Evolutionary conservation across 1,140 invertebrate species (phyloP).

Genomic region (Helicoverpa zea): DNA sequence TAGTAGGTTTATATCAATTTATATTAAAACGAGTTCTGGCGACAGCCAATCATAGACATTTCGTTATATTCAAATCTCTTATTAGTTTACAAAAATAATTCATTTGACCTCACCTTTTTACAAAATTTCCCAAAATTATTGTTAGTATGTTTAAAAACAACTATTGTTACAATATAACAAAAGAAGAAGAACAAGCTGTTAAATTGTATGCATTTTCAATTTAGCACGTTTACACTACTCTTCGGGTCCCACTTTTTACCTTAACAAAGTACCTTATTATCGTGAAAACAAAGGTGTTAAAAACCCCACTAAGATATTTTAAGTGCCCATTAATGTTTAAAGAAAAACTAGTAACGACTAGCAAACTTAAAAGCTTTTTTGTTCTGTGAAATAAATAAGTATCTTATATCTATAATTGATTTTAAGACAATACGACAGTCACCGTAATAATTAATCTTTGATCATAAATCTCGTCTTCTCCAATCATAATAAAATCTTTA

Average conservation of each 20-base stretch:
- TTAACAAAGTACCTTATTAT: background rate
- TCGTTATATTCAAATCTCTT: conserved; percentile 19
- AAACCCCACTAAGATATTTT: background rate
- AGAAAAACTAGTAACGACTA: no score
- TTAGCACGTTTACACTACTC: conserved; percentile 2
- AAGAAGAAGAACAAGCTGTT: background rate
- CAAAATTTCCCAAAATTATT: background rate
- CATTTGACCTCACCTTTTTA: no score
- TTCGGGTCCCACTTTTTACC: background rate
- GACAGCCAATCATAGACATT: conserved; percentile 35
- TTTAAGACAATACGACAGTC: no score
- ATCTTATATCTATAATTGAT: no score
- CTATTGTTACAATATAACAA: background rate
- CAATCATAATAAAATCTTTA: no score
- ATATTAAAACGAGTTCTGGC: conserved; percentile 60
- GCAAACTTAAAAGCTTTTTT: no score
- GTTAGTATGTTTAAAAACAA: background rate
- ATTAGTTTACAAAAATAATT: conserved; percentile 26
- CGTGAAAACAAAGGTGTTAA: background rate
- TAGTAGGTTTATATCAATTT: conserved; percentile 68
- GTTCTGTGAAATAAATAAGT: no score
- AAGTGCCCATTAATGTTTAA: background rate
- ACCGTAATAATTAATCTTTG: no score
- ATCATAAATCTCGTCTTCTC: no score
- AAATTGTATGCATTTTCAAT: background rate